Evolutionary conservation across 2,797 vertebrate species (phyloP), one percentile per base, ranked within the genome.

Genomic region (Onychomys arenicola): DNA sequence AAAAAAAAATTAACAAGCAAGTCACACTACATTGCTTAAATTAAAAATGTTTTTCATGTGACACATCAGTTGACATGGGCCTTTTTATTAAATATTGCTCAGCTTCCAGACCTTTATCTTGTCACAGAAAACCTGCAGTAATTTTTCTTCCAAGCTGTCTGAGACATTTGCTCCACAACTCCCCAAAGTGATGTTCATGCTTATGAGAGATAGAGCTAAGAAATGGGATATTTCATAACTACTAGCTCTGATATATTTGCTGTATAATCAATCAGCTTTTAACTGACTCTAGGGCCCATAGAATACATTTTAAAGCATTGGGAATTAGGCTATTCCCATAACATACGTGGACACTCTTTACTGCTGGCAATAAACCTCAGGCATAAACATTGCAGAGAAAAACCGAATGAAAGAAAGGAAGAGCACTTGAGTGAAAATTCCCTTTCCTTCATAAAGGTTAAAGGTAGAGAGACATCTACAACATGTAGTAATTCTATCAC

Each of bases 381-480:
- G 95, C 89, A 97, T 96, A 97, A 98, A 96, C 95, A 93, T 37
- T 93, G 46, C 76, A 81, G 90, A 96, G 86, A 89, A 98, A 98
- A 98, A 34, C 27, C 95, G 97, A 92, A 98, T 95, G 93, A 97
- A 98, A 98, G 93, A 97, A 98, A 98, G 97, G 67, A 88, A 93
- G 95, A 91, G 90, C 55, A 21, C 89, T 90, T 85, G 77, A 97
- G 95, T 95, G 12, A 97, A 98, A 97, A 96, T 59, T 97, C 82
- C 14, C 97, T 98, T 98, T 92, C 86, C 96, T 98, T 89, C 78
- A 85, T 97, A 98, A 98, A 95, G 49, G 84, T 92, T 97, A 89
- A 96, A 97, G 61, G 63, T 92, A 85, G 91, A 96, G 93, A 97
- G 96, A 97, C 77, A 95, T 94, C 89, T 96, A 19, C 73, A 94